Evolutionary conservation across 2,797 vertebrate species (phyloP), one percentile per base, ranked within the genome.

Genomic region (Manis pentadactyla): DNA sequence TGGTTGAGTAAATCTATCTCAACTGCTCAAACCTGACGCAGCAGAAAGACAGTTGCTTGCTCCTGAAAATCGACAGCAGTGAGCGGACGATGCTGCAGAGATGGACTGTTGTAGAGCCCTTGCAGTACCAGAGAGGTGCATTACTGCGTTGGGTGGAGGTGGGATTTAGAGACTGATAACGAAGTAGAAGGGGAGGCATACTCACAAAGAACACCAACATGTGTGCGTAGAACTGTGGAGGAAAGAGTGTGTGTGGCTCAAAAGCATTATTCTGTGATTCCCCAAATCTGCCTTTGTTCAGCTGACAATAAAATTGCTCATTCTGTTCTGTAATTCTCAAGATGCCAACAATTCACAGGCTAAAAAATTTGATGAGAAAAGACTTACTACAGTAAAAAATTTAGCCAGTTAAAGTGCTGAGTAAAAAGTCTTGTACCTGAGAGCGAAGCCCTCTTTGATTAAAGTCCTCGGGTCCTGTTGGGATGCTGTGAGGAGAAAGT

Each of bases 211-310:
- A 42, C 53, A 63, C 46, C 66, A 90, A 51, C 23, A 86, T 69
- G 27, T 53, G 81, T 85, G 10, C 68, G 88, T 69, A 87, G 61
- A 61, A 18, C 23, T 68, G 61, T 27, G 11, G 73, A 95, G 94
- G 73, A 0, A 86, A 94, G 66, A 92, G 4, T 5, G 1, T 74
- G 1, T 74, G 3, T 0, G 27, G 25, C 84, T 23, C 11, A 39
- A 75, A 82, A 39, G 29, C 1, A 79, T 9, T 57, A 86, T 94
- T 96, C 29, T 86, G 51, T 90, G 64, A 91, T 39, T 87, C 55
- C 69, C 68, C 96, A 87, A 69, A 94, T 87, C 7, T 96, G 27
- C 71, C 94, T 97, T 95, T 97, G 42, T 97, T 84, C 88, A 88
- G 23, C 10, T 83, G 39, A 75, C 63, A 90, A 95, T 94, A 79